These are phyloP conservation scores for Erebia ligea DNA, from an alignment of 2,888 invertebrate genomes.

Conservation along the genomic window DNA sequence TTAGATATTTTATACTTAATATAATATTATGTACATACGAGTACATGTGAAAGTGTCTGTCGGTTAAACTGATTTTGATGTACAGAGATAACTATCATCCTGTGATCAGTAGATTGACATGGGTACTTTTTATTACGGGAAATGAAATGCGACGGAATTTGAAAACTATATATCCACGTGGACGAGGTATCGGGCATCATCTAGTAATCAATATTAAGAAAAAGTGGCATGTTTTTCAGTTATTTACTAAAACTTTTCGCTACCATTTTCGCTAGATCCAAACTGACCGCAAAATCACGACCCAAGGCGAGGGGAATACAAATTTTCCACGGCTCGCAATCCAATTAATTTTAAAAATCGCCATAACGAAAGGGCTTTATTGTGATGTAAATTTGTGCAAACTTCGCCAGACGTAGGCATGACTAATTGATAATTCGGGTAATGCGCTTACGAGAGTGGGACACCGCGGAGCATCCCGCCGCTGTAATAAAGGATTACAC, in stretches of 20 bases:
- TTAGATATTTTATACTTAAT: too few species aligned
- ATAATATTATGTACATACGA: too few species aligned
- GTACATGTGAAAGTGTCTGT: too few species aligned
- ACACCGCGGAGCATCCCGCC: constrained; percentile 56
- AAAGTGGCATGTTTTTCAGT: constrained; percentile 25
- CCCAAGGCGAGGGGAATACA: constrained; percentile 53
- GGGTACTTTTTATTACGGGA: too few species aligned
- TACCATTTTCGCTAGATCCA: constrained; percentile 39
- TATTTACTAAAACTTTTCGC: constrained; percentile 33
- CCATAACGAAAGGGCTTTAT: constrained; percentile 76
- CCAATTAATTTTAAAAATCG: constrained; percentile 82
- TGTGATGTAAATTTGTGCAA: constrained; percentile 82
- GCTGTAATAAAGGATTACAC: constrained; percentile 59
- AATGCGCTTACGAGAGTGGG: constrained; percentile 76
- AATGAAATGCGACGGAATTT: too few species aligned
- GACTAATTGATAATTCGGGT: constrained; percentile 82
- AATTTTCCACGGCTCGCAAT: constrained; percentile 72
- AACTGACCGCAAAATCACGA: constrained; percentile 63
- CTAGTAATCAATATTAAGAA: constrained; percentile 22
- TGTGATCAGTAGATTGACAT: too few species aligned
- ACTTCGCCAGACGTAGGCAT: constrained; percentile 79
- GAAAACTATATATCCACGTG: too few species aligned
- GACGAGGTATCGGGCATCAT: not conserved
- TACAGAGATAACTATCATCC: too few species aligned
- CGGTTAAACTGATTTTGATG: too few species aligned